A percentile compares a stretch with the other conserved stretches of the same genome.
phyloP scores from a whole-genome alignment of 2,113 vertebrate genomes.

The Steatornis caripensis region DNA sequence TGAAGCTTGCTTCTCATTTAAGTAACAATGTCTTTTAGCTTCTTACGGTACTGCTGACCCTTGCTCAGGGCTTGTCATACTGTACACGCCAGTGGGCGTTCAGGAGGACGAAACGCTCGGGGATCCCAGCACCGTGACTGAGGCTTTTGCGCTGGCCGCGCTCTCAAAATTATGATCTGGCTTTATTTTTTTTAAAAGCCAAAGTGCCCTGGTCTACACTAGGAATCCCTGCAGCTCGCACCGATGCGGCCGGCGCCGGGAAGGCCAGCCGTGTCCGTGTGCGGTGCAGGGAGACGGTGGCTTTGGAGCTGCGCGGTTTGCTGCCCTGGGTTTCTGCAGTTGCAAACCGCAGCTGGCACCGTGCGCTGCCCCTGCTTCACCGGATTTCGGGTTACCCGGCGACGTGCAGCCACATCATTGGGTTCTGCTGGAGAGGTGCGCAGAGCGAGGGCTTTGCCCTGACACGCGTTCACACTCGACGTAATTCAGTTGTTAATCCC shows the following conservation, averaged over 20 bases:
- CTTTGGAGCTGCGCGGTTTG: background rate
- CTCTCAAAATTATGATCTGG: background rate
- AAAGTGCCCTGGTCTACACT: background rate
- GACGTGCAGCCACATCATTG: background rate
- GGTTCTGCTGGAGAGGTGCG: background rate
- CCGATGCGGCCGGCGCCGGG: too few species aligned
- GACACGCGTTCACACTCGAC: too few species aligned
- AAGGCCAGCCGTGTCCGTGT: accelerated
- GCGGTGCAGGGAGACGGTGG: background rate
- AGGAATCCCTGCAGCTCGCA: background rate
- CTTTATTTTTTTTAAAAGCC: background rate
- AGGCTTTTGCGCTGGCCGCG: background rate
- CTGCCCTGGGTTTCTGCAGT: background rate
- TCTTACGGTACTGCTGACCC: background rate
- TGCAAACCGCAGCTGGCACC: too few species aligned
- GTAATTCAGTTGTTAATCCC: background rate
- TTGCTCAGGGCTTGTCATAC: too few species aligned
- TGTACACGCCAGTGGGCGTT: too few species aligned
- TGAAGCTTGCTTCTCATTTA: background rate
- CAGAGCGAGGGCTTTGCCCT: too few species aligned
- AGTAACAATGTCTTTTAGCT: background rate
- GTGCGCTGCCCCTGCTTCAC: background rate
- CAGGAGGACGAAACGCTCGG: background rate
- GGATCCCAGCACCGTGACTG: accelerated
- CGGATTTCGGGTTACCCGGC: background rate